These are phyloP conservation scores for Cichlasoma orientale DNA, from an alignment of 2,797 vertebrate genomes.

Conservation along the genomic window DNA sequence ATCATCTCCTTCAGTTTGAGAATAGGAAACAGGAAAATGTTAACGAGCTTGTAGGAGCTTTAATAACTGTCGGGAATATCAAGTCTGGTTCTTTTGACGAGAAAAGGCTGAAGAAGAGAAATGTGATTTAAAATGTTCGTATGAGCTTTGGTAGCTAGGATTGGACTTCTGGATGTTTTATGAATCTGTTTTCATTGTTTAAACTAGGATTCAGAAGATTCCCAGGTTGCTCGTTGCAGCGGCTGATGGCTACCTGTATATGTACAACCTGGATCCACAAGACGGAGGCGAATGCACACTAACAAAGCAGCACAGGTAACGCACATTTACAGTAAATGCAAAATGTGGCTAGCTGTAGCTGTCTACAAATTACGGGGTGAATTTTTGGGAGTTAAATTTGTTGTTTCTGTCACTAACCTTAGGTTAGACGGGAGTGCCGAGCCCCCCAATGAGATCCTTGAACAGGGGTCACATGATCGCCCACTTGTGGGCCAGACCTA, in stretches of 20 bases:
- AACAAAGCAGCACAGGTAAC: slow-evolving; percentile 98
- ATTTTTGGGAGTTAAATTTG: neutral
- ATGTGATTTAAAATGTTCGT: neutral
- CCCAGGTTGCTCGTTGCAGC: slow-evolving; percentile 94
- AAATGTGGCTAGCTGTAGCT: neutral
- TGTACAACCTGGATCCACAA: slow-evolving; percentile 98
- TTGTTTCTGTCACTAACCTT: neutral
- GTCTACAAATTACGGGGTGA: neutral
- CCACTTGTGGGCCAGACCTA: slow-evolving; percentile 91
- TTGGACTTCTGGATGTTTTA: neutral
- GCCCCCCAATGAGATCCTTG: slow-evolving; percentile 91
- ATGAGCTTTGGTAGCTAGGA: too few relatives aligned
- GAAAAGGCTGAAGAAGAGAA: neutral
- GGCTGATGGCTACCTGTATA: slow-evolving; percentile 94
- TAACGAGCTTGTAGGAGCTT: neutral
- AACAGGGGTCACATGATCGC: slow-evolving; percentile 92
- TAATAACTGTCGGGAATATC: neutral
- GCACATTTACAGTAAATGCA: neutral
- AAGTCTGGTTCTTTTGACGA: neutral
- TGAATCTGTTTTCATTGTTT: neutral
- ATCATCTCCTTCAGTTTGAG: neutral
- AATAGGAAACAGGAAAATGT: neutral
- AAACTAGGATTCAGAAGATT: slow-evolving; percentile 94
- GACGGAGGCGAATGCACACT: slow-evolving; percentile 97
- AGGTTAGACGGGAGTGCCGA: slow-evolving; percentile 96